These are phyloP conservation scores for Conistra vaccinii DNA, from an alignment of 2,888 invertebrate genomes.

Conservation along the genomic window DNA sequence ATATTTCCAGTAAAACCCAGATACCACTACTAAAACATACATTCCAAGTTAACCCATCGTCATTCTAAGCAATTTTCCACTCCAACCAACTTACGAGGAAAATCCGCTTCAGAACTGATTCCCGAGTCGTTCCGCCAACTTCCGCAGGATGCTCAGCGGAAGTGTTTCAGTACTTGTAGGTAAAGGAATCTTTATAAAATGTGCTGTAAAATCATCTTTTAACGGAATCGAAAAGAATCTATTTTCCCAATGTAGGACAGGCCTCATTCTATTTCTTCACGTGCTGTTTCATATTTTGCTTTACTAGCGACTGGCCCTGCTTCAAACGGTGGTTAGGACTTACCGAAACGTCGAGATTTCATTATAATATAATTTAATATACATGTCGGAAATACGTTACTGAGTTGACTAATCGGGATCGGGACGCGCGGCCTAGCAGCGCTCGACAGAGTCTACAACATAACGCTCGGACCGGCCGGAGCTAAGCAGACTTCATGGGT, in stretches of 20 bases:
- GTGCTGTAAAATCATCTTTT: conserved; percentile 1
- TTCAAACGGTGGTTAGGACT: neutral
- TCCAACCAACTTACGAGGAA: conserved; percentile 24
- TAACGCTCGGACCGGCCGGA: no score
- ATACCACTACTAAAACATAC: neutral
- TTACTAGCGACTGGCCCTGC: neutral
- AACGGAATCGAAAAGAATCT: neutral
- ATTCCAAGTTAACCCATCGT: neutral
- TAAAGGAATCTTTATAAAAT: conserved; percentile 17
- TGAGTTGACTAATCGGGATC: no score
- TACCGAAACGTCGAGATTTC: neutral
- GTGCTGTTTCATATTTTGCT: neutral
- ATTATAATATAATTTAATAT: neutral
- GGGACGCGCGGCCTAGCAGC: no score
- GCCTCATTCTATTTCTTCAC: neutral
- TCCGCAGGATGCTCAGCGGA: conserved; percentile 47
- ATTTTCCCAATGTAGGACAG: neutral
- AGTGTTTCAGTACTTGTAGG: conserved; percentile 29
- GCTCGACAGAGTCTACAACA: no score
- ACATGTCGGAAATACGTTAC: no score
- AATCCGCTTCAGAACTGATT: conserved; percentile 42
- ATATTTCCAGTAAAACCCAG: neutral
- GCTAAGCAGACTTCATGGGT: no score
- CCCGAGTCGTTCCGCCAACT: conserved; percentile 21
- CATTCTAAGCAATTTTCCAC: conserved; percentile 27